Conservation (phyloP, 2,888 invertebrate genomes). For the Craniophora ligustri region DNA sequence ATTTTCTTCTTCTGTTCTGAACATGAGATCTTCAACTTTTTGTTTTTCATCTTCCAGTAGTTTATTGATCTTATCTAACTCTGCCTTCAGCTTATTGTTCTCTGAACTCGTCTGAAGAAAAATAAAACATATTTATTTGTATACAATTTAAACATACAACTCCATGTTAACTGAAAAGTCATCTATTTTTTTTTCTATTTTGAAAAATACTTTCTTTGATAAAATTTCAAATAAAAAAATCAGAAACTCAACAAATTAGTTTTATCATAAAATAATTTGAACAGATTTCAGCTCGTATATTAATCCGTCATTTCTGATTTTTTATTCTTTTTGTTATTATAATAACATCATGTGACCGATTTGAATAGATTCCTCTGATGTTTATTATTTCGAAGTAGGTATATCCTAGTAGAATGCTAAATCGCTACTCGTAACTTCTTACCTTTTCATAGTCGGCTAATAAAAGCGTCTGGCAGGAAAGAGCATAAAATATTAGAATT, state of each 20-base stretch:
- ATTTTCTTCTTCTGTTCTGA: conserved; percentile 96
- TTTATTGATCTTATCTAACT: conserved; percentile 87
- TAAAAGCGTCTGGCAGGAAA: not conserved
- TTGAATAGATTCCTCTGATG: conserved; percentile 11
- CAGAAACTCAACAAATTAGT: no score
- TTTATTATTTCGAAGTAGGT: conserved; percentile 20
- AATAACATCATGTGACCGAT: no score
- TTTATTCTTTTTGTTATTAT: no score
- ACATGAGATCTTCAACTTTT: conserved; percentile 96
- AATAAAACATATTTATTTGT: not conserved
- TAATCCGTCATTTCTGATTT: no score
- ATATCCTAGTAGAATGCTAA: conserved; percentile 8
- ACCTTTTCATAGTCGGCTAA: conserved; percentile 6
- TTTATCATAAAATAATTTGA: no score
- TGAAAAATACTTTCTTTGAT: no score
- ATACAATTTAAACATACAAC: no score
- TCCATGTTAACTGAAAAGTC: no score
- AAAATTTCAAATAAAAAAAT: no score
- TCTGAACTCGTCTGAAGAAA: conserved; percentile 80
- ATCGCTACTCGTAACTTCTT: conserved; percentile 20
- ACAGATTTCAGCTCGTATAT: no score
- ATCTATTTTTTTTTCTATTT: no score
- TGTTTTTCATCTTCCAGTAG: conserved; percentile 93
- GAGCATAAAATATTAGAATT: conserved; percentile 9
- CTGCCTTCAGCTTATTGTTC: conserved; percentile 88